Percentiles rank a stretch among this genome's conserved stretches.
Evolutionary conservation across 2,113 vertebrate species (phyloP).

Genomic region (Corydoras maculifer): DNA sequence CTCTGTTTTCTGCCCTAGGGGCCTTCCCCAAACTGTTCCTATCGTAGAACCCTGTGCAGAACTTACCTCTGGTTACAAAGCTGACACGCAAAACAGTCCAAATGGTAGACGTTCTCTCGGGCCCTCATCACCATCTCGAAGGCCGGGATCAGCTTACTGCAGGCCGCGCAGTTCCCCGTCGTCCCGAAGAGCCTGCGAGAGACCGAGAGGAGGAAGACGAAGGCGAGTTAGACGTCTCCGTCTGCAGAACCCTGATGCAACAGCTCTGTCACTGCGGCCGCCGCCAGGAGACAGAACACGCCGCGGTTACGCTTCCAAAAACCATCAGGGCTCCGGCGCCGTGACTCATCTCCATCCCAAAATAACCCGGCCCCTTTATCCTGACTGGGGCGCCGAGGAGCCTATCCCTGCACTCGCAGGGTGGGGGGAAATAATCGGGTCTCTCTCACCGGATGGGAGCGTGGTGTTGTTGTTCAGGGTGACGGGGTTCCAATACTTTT

Average conservation of each 20-base stretch:
- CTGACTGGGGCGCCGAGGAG: no score
- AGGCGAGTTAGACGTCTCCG: slow-evolving; percentile 30
- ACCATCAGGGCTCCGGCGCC: not conserved
- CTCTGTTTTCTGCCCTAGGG: no score
- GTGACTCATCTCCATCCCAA: no score
- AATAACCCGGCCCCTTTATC: no score
- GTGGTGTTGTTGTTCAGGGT: no score
- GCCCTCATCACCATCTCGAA: slow-evolving; percentile 99
- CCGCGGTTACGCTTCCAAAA: not conserved
- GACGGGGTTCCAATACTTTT: no score
- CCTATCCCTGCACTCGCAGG: no score
- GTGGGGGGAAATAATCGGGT: no score
- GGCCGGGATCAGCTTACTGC: slow-evolving; percentile 99
- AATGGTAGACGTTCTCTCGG: slow-evolving; percentile 99
- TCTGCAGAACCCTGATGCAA: slow-evolving; percentile 51
- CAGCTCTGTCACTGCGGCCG: slow-evolving; percentile 42
- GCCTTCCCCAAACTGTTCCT: not conserved
- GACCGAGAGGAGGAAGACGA: slow-evolving; percentile 62
- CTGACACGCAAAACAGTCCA: slow-evolving; percentile 99
- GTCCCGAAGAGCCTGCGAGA: slow-evolving; percentile 95
- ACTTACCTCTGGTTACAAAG: slow-evolving; percentile 99
- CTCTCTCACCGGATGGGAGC: no score
- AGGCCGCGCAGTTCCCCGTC: slow-evolving; percentile 98
- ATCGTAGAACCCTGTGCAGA: slow-evolving; percentile 43
- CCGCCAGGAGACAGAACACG: slow-evolving; percentile 23